Evolutionary conservation across 2,113 vertebrate species (phyloP).

Genomic region (Phalacrocorax pelagicus): DNA sequence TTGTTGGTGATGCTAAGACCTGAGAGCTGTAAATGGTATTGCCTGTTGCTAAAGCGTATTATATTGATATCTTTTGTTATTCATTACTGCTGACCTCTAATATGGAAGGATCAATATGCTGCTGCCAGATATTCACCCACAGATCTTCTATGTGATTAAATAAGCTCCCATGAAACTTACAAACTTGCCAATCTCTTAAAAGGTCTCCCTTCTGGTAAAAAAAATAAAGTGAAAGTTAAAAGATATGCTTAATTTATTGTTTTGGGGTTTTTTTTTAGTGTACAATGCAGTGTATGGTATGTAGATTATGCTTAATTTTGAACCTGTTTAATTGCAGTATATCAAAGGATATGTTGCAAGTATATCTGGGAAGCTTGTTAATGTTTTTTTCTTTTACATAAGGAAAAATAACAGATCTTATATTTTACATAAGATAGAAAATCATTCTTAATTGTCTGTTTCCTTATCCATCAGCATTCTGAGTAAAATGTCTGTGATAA

Average conservation of each 20-base stretch:
- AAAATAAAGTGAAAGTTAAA: neutral
- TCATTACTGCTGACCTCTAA: neutral
- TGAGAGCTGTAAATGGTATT: neutral
- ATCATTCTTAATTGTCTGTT: neutral
- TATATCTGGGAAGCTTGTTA: neutral
- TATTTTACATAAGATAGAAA: neutral
- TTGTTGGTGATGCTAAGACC: neutral
- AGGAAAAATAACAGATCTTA: neutral
- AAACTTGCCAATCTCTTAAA: neutral
- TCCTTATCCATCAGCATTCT: neutral
- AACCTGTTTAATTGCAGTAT: neutral
- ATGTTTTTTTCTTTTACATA: neutral
- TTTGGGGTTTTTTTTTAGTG: neutral
- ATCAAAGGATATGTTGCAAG: neutral
- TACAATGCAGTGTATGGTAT: neutral
- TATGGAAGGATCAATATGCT: neutral
- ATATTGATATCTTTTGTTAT: neutral
- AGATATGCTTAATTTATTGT: neutral
- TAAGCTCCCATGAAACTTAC: neutral
- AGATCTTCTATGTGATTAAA: neutral
- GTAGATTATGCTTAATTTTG: neutral
- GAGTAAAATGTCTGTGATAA: neutral
- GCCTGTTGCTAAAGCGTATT: neutral
- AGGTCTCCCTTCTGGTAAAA: neutral
- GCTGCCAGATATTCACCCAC: neutral